Percentiles rank a stretch among this genome's conserved stretches.
phyloP scores from a whole-genome alignment of 2,888 invertebrate species.

The Saturnia pavonia region DNA sequence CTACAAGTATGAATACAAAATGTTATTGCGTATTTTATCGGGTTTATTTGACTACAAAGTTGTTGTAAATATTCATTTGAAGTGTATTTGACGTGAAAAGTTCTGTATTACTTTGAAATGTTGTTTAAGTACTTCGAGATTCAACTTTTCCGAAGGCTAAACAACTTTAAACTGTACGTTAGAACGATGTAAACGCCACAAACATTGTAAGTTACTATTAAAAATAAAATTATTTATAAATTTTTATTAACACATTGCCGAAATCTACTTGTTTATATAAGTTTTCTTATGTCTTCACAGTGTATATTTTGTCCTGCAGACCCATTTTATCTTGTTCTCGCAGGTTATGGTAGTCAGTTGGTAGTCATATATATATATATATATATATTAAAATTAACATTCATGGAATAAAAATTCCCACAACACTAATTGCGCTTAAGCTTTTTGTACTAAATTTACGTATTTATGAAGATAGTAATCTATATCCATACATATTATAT shows the following conservation, averaged over 20 bases:
- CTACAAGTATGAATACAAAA: neutral
- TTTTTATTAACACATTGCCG: neutral
- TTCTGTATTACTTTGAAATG: slow-evolving; percentile 1
- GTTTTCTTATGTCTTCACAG: too few species aligned
- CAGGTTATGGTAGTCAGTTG: too few species aligned
- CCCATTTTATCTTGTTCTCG: too few species aligned
- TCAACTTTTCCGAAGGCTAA: neutral
- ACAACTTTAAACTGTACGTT: neutral
- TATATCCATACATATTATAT: too few species aligned
- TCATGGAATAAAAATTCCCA: too few species aligned
- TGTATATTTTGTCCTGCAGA: too few species aligned
- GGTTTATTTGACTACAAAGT: slow-evolving; percentile 8
- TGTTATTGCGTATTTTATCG: neutral
- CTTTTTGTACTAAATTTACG: too few species aligned
- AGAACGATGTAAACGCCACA: neutral
- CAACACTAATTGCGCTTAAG: too few species aligned
- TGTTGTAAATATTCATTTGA: neutral
- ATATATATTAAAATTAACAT: too few species aligned
- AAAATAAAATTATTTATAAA: neutral
- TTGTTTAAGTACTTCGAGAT: neutral
- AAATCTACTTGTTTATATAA: too few species aligned
- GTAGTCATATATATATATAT: too few species aligned
- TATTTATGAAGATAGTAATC: too few species aligned
- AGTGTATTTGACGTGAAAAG: neutral
- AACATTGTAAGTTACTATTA: neutral